These are phyloP conservation scores for Chionodraco myersi DNA, from an alignment of 2,113 vertebrate genomes.

Conservation along the genomic window DNA sequence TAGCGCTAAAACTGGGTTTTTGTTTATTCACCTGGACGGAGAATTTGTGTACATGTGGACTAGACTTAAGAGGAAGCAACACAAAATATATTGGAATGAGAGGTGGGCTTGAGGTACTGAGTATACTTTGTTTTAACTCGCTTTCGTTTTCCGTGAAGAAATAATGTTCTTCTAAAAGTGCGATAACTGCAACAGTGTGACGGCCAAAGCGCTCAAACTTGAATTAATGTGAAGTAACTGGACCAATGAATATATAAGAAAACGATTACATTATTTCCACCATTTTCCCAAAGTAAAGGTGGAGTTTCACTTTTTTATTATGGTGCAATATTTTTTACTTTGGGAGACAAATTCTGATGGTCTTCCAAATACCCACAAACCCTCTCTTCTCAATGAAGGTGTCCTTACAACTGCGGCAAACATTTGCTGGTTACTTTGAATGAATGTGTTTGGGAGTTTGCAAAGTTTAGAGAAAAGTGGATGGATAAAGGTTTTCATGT, in stretches of 20 bases:
- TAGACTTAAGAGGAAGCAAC: not conserved
- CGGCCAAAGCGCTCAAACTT: not conserved
- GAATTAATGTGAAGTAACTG: not conserved
- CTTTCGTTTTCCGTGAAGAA: no score
- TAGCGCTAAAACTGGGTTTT: no score
- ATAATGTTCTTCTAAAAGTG: no score
- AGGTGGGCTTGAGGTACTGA: no score
- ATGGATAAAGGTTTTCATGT: not conserved
- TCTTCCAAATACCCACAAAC: not conserved
- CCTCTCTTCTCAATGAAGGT: not conserved
- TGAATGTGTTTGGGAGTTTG: constrained; percentile 10
- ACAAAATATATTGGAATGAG: not conserved
- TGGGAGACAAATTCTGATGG: constrained; percentile 1
- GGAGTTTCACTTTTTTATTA: not conserved
- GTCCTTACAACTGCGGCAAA: no score
- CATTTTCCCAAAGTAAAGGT: not conserved
- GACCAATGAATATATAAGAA: not conserved
- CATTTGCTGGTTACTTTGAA: not conserved
- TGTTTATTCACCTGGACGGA: no score
- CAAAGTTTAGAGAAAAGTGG: not conserved
- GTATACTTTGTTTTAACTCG: no score
- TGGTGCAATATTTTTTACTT: not conserved
- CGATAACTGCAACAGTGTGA: no score
- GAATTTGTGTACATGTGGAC: no score
- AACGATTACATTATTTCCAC: not conserved